Percentiles rank a stretch among this genome's conserved stretches.
Evolutionary conservation across 2,797 vertebrate genomes (phyloP).

Genomic region (Gymnothorax reevesii): DNA sequence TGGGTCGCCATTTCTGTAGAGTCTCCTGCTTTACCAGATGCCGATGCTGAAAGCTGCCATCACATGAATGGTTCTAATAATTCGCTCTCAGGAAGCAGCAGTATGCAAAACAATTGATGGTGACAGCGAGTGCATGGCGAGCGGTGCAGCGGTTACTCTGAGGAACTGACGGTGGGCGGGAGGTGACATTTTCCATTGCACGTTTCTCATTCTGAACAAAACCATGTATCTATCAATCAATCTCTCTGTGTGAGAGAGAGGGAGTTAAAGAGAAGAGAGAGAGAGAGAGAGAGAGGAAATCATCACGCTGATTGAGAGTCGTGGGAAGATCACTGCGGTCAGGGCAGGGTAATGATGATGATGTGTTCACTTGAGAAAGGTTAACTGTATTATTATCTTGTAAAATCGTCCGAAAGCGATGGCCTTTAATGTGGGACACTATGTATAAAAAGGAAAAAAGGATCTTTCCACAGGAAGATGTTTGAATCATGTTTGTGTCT

Average conservation of each 20-base stretch:
- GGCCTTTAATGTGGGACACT: constrained; percentile 1
- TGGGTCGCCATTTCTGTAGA: constrained; percentile 25
- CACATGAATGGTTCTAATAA: constrained; percentile 21
- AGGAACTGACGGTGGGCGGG: not conserved
- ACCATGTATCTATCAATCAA: not conserved
- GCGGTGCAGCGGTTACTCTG: not conserved
- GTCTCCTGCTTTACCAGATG: constrained; percentile 27
- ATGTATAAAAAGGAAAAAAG: not conserved
- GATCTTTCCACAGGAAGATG: not conserved
- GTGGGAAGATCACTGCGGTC: not conserved
- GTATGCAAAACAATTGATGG: constrained; percentile 18
- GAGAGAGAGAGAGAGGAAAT: constrained; percentile 5
- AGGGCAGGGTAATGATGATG: not conserved
- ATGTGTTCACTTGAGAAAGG: constrained; percentile 11
- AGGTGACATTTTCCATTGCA: not conserved
- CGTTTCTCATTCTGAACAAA: not conserved
- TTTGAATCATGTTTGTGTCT: constrained; percentile 8
- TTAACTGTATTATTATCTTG: constrained; percentile 1
- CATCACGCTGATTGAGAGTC: not conserved
- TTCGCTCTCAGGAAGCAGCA: constrained; percentile 2
- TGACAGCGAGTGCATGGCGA: not conserved
- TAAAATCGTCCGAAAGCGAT: not conserved
- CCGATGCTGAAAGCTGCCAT: constrained; percentile 32
- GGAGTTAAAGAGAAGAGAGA: constrained; percentile 1
- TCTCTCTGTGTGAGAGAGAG: not conserved